Conservation (phyloP, 92 coral and sea anemone species). For the Blastomussa wellsi region DNA sequence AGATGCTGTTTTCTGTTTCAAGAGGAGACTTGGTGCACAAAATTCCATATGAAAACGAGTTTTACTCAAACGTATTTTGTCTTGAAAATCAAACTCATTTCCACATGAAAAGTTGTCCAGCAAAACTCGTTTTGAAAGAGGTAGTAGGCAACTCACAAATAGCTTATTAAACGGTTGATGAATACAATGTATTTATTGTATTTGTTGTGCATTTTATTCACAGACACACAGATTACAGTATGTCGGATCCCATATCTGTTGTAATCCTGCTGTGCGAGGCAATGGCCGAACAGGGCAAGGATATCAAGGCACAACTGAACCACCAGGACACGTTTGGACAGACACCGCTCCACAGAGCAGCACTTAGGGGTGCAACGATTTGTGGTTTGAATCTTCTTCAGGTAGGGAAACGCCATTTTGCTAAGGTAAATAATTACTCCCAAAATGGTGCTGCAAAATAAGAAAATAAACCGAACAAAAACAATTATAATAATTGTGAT, state of each 20-base stretch:
- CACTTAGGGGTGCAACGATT: constrained; percentile 82
- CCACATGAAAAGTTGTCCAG: too few relatives aligned
- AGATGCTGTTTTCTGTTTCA: too few relatives aligned
- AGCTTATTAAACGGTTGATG: too few relatives aligned
- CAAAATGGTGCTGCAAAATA: neutral
- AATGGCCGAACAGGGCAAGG: constrained; percentile 75
- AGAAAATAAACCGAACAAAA: too few relatives aligned
- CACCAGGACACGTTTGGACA: constrained; percentile 79
- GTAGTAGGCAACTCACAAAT: too few relatives aligned
- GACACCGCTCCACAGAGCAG: constrained; percentile 82
- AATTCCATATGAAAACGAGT: too few relatives aligned
- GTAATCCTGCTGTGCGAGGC: constrained; percentile 73
- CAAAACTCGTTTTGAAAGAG: too few relatives aligned
- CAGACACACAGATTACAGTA: constrained; percentile 69
- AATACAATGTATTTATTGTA: neutral
- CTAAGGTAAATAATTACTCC: neutral
- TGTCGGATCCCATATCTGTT: constrained; percentile 81
- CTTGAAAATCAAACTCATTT: too few relatives aligned
- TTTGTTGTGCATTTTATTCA: neutral
- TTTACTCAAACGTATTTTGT: too few relatives aligned
- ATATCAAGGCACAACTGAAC: constrained; percentile 59
- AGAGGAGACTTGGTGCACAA: too few relatives aligned
- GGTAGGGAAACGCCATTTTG: constrained; percentile 38
- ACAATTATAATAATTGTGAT: too few relatives aligned
- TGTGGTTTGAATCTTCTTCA: constrained; percentile 74